phyloP scores from a whole-genome alignment of 1,140 invertebrate genomes.

The Prorops nasuta region DNA sequence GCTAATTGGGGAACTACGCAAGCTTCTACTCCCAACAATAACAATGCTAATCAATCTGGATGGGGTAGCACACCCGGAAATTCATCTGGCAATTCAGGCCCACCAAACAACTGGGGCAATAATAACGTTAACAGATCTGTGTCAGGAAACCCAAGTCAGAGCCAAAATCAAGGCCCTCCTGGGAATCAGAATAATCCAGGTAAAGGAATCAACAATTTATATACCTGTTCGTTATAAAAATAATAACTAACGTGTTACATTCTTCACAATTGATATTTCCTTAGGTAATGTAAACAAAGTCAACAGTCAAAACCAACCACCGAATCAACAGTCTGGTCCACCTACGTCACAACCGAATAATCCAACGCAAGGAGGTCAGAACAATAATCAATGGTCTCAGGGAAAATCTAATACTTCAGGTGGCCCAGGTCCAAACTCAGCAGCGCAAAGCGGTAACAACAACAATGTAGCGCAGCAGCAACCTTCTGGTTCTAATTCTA shows the following conservation, averaged over 20 bases:
- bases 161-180: conserved; percentile 48
- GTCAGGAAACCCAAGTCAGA: conserved; percentile 49
- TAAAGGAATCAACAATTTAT: conserved; percentile 9
- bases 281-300: conserved; percentile 49
- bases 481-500: conserved; percentile 27
- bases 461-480: conserved; percentile 36
- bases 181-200: conserved; percentile 46
- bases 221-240: not conserved
- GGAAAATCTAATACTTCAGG: conserved; percentile 52
- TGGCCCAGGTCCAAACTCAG: conserved; percentile 40
- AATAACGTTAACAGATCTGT: conserved; percentile 48
- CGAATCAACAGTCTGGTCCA: conserved; percentile 50
- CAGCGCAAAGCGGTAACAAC: conserved; percentile 48
- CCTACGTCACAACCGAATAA: conserved; percentile 51
- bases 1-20: conserved; percentile 74
- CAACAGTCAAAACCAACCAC: conserved; percentile 49
- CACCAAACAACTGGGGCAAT: conserved; percentile 46
- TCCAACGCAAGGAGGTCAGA: conserved; percentile 44
- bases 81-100: conserved; percentile 37
- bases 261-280: conserved; percentile 7
- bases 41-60: conserved; percentile 57
- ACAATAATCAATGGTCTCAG: conserved; percentile 50
- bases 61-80: conserved; percentile 61
- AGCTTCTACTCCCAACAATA: conserved; percentile 62
- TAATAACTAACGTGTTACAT: not conserved